phyloP scores from a whole-genome alignment of 2,888 invertebrate species.

The Agriotes lineatus region DNA sequence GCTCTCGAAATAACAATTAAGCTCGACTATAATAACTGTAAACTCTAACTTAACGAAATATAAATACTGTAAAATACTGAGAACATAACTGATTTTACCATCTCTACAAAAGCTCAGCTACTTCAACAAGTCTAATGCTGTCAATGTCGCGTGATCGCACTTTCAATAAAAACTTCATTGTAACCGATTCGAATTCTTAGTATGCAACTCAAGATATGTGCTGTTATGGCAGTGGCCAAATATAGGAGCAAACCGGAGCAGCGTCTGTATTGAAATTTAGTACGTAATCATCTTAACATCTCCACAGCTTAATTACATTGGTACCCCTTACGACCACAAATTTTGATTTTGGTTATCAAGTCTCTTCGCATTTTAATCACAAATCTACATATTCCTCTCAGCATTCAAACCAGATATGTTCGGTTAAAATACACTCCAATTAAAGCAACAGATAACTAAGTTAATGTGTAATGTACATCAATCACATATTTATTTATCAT shows the following conservation, averaged over 20 bases:
- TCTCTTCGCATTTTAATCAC: no score
- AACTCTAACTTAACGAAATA: conserved; percentile 30
- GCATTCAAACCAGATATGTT: conserved; percentile 14
- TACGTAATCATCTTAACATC: conserved; percentile 24
- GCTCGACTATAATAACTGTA: conserved; percentile 35
- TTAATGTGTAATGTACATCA: conserved; percentile 7
- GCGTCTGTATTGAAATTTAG: conserved; percentile 65
- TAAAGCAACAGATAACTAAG: conserved; percentile 1
- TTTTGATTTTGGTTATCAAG: no score
- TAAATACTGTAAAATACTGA: conserved; percentile 42
- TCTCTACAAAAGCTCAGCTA: conserved; percentile 39
- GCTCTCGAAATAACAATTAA: conserved; percentile 37
- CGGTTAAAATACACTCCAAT: background rate
- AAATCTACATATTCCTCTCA: background rate
- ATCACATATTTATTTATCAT: conserved; percentile 18
- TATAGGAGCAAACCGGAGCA: conserved; percentile 42
- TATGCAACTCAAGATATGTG: conserved; percentile 46
- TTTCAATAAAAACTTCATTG: conserved; percentile 24
- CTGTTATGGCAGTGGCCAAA: conserved; percentile 63
- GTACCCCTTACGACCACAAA: no score
- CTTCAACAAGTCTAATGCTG: conserved; percentile 38
- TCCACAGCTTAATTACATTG: no score
- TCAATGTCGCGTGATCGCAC: conserved; percentile 36
- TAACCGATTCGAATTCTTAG: conserved; percentile 27
- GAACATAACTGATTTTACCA: conserved; percentile 31